These are phyloP conservation scores for Agrotis ipsilon DNA, from an alignment of 2,888 invertebrate genomes.

Conservation along the genomic window DNA sequence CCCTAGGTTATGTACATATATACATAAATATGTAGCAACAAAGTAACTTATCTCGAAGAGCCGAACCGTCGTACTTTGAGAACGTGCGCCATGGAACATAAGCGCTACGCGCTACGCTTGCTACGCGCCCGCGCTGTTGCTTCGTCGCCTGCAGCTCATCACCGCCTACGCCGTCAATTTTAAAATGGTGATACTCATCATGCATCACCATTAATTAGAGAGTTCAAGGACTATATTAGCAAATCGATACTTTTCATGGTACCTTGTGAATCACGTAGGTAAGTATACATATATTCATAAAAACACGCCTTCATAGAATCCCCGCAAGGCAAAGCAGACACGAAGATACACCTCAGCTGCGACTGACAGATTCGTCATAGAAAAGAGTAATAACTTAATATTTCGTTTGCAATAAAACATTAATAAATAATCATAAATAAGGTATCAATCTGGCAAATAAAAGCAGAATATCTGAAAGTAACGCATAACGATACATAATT, in stretches of 20 bases:
- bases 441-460: neutral
- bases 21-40: neutral
- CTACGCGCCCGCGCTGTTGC: constrained; percentile 25
- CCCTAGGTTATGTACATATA: neutral
- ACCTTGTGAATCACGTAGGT: neutral
- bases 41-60: constrained; percentile 1
- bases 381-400: too few species aligned
- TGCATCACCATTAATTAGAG: constrained; percentile 2
- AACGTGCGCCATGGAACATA: neutral
- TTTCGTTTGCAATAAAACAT: too few species aligned
- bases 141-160: neutral
- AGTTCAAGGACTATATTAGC: constrained; percentile 27
- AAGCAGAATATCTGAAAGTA: neutral
- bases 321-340: too few species aligned
- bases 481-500: neutral
- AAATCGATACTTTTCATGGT: constrained; percentile 3
- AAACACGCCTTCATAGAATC: too few species aligned
- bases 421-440: neutral
- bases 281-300: too few species aligned
- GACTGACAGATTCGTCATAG: too few species aligned
- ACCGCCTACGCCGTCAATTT: constrained; percentile 12
- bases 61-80: constrained; percentile 10
- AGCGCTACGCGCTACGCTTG: constrained; percentile 34
- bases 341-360: too few species aligned
- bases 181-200: constrained; percentile 13